phyloP scores from a whole-genome alignment of 2,797 vertebrate genomes.

The Erpetoichthys calabaricus region DNA sequence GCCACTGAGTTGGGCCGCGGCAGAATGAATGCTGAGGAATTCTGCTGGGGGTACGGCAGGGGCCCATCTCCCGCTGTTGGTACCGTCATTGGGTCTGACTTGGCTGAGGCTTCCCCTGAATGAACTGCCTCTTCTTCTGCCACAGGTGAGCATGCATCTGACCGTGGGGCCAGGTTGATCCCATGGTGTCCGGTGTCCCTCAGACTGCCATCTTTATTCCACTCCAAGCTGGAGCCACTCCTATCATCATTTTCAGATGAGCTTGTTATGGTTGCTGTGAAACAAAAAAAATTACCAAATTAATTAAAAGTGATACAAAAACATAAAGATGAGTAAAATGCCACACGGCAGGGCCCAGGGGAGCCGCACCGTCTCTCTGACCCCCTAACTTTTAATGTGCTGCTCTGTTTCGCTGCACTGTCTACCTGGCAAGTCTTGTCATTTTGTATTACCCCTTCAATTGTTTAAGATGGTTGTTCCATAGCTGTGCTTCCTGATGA shows the following conservation, averaged over 20 bases:
- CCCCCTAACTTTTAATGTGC: too few species aligned
- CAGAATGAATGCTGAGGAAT: slow-evolving; percentile 75
- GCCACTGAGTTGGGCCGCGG: slow-evolving; percentile 95
- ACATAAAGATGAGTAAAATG: not conserved
- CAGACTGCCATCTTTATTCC: slow-evolving; percentile 86
- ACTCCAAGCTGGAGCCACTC: slow-evolving; percentile 93
- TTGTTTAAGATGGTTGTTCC: too few species aligned
- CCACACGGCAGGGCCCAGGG: too few species aligned
- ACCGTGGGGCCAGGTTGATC: slow-evolving; percentile 57
- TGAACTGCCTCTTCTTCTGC: slow-evolving; percentile 73
- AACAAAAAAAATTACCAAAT: not conserved
- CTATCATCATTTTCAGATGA: slow-evolving; percentile 97
- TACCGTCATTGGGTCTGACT: slow-evolving; percentile 43
- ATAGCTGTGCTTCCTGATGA: too few species aligned
- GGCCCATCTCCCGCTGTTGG: slow-evolving; percentile 62
- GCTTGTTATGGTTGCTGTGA: slow-evolving; percentile 87
- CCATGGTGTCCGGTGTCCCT: slow-evolving; percentile 66
- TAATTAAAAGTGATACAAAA: not conserved
- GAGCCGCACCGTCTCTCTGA: too few species aligned
- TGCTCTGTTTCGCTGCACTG: too few species aligned
- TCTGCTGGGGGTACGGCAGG: slow-evolving; percentile 55
- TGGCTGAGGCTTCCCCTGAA: slow-evolving; percentile 48
- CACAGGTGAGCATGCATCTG: slow-evolving; percentile 86
- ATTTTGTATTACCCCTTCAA: too few species aligned
- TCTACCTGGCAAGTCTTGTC: too few species aligned